Base-by-base conservation (phyloP, 2,888 invertebrate species). In the Sminthurides aquaticus region DNA sequence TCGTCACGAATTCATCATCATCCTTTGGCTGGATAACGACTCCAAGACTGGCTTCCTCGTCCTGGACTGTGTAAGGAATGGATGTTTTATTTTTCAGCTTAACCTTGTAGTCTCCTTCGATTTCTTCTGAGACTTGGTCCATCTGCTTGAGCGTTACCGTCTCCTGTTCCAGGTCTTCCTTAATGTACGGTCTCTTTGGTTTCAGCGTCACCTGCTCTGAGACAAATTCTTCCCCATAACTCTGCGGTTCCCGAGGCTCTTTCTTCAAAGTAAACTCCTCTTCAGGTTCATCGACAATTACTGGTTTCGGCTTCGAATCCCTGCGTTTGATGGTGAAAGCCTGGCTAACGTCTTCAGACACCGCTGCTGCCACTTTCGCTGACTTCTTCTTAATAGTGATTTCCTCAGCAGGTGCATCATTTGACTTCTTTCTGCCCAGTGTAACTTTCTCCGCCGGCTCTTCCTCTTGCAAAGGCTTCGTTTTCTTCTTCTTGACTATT, bases 91-190 rank as follows among this genome's bases (percentile, higher is more conserved):
- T 84, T 84, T 70, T 86, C 84, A 71, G 85, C 77, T 81, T 91
- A 88, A 91, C 90, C 78, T 88, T 90, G 77, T 91, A 91, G 79
- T 91, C 91, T 80, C 91, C 91, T 76, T 91, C 91, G 18, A 91
- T 89, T n/a, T 74, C 73, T 57, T 73, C 75, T 64, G 69, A 69
- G 1, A 70, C 71, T 59, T 69, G 70, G 18, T 75, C 72, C 8
- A 70, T 48, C 43, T 70, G 70, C 34, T 68, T 70, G 20, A 73
- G 48, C 3, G 72, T 72, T 18, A 71, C 65, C 18, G 67, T 64
- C 55, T 74, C 74, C 24, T 66, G 60, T n/a, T 70, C 70, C n/a
- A 72, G 54, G 22, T 74, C 71, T 60, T 74, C 70, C 43, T 67
- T 65, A 8, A 70, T 66, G 29, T 67, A 71, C n/a, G 69, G 68